Evolutionary conservation across 2,888 invertebrate genomes (phyloP).

Genomic region (Sphaerophoria taeniata): DNA sequence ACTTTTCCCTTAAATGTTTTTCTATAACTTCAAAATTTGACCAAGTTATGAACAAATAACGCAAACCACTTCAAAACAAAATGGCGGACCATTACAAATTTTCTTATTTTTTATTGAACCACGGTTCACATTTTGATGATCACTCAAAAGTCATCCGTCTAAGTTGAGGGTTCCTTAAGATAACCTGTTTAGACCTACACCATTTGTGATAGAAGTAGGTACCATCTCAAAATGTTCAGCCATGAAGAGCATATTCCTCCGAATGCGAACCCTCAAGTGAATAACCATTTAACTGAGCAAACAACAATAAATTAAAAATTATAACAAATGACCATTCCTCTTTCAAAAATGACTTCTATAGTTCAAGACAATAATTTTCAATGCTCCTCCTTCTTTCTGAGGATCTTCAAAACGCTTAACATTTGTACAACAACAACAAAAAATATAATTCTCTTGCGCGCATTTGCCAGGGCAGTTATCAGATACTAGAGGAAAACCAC

Average conservation of each 20-base stretch:
- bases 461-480: slow-evolving; percentile 62
- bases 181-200: too few species aligned
- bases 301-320: slow-evolving; percentile 48
- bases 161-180: too few species aligned
- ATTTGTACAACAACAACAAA: slow-evolving; percentile 12
- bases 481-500: slow-evolving; percentile 66
- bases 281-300: slow-evolving; percentile 9
- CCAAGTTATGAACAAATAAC: too few species aligned
- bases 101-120: too few species aligned
- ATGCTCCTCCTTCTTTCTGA: not conserved
- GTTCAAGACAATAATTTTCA: slow-evolving; percentile 33
- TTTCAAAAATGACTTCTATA: slow-evolving; percentile 30
- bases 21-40: too few species aligned
- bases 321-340: slow-evolving; percentile 36
- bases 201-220: not conserved
- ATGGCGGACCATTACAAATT: too few species aligned
- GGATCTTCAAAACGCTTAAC: slow-evolving; percentile 51
- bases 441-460: slow-evolving; percentile 34
- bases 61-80: too few species aligned
- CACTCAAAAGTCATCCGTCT: too few species aligned
- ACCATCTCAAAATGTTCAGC: not conserved
- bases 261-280: not conserved
- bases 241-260: not conserved
- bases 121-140: too few species aligned
- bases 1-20: too few species aligned